Conservation (phyloP, 2,888 invertebrate genomes). For the Cacoxenus indagator region DNA sequence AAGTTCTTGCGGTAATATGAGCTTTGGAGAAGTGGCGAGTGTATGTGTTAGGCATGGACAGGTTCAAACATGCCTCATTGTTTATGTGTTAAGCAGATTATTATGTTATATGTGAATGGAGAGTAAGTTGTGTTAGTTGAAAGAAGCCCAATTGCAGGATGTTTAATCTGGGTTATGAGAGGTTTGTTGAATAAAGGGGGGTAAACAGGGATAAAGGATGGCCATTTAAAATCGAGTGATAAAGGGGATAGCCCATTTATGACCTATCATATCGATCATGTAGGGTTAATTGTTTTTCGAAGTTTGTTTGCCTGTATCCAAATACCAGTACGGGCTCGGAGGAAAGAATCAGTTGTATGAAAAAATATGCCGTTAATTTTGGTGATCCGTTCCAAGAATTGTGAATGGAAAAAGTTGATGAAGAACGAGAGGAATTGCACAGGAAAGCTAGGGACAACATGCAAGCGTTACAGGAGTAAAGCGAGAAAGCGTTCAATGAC, state of each 20-base stretch:
- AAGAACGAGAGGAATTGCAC: too few relatives aligned
- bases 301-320: too few relatives aligned
- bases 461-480: too few relatives aligned
- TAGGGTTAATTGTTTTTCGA: neutral
- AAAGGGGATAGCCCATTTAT: constrained; percentile 15
- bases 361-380: too few relatives aligned
- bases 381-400: too few relatives aligned
- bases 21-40: constrained; percentile 46
- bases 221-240: constrained; percentile 7
- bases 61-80: constrained; percentile 32
- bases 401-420: too few relatives aligned
- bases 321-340: too few relatives aligned
- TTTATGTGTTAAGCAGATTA: constrained; percentile 27
- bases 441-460: too few relatives aligned
- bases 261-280: neutral
- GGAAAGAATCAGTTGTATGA: too few relatives aligned
- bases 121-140: neutral
- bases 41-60: constrained; percentile 29
- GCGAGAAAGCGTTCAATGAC: too few relatives aligned
- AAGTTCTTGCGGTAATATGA: constrained; percentile 45
- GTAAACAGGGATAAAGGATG: constrained; percentile 7
- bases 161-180: constrained; percentile 10
- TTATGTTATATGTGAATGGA: constrained; percentile 14
- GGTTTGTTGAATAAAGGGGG: neutral
- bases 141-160: neutral